Conservation (phyloP, 2,888 invertebrate species). For the Drosophila prolongata region DNA sequence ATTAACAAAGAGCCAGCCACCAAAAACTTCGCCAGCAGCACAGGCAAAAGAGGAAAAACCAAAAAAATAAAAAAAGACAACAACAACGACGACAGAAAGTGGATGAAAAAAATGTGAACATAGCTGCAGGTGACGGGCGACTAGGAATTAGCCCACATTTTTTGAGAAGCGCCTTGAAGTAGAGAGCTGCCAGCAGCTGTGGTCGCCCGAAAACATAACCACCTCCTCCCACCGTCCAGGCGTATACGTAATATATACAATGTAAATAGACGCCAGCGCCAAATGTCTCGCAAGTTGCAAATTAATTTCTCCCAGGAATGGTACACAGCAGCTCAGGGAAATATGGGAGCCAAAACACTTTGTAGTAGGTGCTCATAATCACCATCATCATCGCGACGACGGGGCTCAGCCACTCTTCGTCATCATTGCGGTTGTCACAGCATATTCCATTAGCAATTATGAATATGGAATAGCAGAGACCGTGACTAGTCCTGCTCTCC, state of each 20-base stretch:
- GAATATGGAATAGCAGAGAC: conserved; percentile 76
- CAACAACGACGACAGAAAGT: conserved; percentile 15
- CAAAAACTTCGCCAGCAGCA: conserved; percentile 57
- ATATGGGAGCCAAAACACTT: conserved; percentile 47
- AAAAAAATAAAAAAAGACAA: conserved; percentile 21
- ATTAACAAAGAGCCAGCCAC: conserved; percentile 77
- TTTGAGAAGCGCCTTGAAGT: conserved; percentile 1
- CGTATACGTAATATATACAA: conserved; percentile 77
- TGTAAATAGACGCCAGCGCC: conserved; percentile 77
- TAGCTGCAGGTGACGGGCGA: conserved; percentile 71
- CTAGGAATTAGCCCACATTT: conserved; percentile 76
- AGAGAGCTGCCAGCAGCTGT: conserved; percentile 55
- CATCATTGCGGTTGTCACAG: conserved; percentile 58
- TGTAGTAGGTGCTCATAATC: conserved; percentile 51
- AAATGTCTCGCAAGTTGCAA: conserved; percentile 82
- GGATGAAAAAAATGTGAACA: conserved; percentile 58
- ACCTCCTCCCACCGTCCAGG: conserved; percentile 32
- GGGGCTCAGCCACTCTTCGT: conserved; percentile 21
- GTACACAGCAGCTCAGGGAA: conserved; percentile 26
- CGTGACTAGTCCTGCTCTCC: conserved; percentile 58
- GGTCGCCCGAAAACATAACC: conserved; percentile 57
- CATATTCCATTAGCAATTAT: conserved; percentile 84
- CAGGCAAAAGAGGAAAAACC: conserved; percentile 2
- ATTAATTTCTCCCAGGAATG: conserved; percentile 83
- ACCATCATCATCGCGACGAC: conserved; percentile 34